Conservation (phyloP, 2,888 invertebrate species). For the Synanthedon tipuliformis region DNA sequence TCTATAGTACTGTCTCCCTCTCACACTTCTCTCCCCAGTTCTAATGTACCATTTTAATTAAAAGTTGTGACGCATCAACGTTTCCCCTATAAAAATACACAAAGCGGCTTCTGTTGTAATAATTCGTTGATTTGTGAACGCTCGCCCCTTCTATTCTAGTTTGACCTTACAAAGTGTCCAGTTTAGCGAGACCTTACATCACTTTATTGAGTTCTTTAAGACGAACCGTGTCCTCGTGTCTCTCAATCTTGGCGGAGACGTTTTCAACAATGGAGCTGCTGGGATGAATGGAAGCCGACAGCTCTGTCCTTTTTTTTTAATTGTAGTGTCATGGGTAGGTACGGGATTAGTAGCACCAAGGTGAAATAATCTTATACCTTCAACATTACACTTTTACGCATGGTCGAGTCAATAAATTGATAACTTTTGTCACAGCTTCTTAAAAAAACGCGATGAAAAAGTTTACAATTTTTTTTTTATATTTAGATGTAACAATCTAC, state of each 20-base stretch:
- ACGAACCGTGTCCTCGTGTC: not conserved
- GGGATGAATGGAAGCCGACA: constrained; percentile 47
- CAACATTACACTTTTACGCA: constrained; percentile 1
- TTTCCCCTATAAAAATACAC: constrained; percentile 32
- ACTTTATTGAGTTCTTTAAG: constrained; percentile 10
- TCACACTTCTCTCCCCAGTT: constrained; percentile 27
- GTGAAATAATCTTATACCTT: constrained; percentile 18
- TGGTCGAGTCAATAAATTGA: not conserved
- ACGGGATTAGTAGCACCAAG: constrained; percentile 47
- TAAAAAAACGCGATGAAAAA: constrained; percentile 11
- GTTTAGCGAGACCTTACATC: constrained; percentile 22
- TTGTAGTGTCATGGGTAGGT: constrained; percentile 32
- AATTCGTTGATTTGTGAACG: constrained; percentile 52
- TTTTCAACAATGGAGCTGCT: constrained; percentile 37
- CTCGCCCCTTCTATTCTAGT: constrained; percentile 31
- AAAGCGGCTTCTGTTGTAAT: constrained; percentile 31
- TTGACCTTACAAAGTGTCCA: constrained; percentile 31
- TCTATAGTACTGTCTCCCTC: constrained; percentile 16
- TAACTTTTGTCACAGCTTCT: constrained; percentile 1
- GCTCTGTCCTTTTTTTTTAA: constrained; percentile 35
- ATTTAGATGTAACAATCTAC: not conserved
- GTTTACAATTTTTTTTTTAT: constrained; percentile 3
- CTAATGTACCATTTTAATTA: constrained; percentile 61
- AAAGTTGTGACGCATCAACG: constrained; percentile 60
- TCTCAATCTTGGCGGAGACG: not conserved